Base-by-base conservation (phyloP, 2,113 vertebrate species). In the Vidua macroura region DNA sequence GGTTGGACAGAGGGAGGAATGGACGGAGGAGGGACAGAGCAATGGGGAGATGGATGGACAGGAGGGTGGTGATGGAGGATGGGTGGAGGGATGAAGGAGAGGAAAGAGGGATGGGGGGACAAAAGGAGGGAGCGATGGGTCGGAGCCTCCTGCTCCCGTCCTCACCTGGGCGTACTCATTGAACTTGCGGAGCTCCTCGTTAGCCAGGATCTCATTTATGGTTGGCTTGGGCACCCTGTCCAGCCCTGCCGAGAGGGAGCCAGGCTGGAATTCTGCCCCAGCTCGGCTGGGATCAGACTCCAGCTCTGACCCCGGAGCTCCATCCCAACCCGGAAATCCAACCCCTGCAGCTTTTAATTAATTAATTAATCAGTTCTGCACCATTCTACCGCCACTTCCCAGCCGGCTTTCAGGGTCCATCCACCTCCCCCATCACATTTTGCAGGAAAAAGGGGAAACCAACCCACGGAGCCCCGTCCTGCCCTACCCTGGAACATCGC, bases 161-260 rank as follows among this genome's bases (percentile, higher is more conserved):
- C 79, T 77, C 79, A 96, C 99, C 98, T 99, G 98, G 41, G 96
- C 98, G 0, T 98, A 99, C 8, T 90, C 89, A 48, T 99, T 99
- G 58, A 98, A 95, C 31, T 73, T 72, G 59, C 81, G 87, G n/a
- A 99, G 64, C 3, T 2, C 22, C 68, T 96, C 66, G 4, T 98
- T 82, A 1, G 75, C 82, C 35, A 99, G 96, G 31, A 99, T 92
- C 21, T 98, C 96, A 0, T 98, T 98, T 12, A 98, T 97, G 1
- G 92, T 97, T 0, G 28, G 62, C 12, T 86, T 80, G 27, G 59
- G 15, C 62, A 68, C 60, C 3, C 5, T 24, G 1, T 78, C 39
- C 86, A 93, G 91, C 13, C 35, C 97, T 98, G 91, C 35, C 23
- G 1, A 15, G 46, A 27, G 13, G 8, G 59, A 78, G 23, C 37